These are phyloP conservation scores for Poeciliopsis retropinna DNA, from an alignment of 2,113 vertebrate genomes.

Conservation along the genomic window DNA sequence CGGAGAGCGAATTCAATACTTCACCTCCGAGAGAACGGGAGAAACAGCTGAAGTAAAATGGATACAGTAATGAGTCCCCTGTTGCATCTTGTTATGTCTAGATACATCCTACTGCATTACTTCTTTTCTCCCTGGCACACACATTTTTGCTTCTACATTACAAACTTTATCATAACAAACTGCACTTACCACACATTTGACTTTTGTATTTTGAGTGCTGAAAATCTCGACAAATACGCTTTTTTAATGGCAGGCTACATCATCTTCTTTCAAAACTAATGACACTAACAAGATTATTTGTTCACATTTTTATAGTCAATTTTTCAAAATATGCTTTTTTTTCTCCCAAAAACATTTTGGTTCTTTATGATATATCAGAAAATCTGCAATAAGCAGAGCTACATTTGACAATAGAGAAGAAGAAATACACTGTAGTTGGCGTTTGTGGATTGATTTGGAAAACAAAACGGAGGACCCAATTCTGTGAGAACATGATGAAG, in stretches of 20 bases:
- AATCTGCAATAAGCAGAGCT: neutral
- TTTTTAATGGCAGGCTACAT: neutral
- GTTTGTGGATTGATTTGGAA: constrained; percentile 60
- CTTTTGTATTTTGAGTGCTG: neutral
- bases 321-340: constrained; percentile 58
- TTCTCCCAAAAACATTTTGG: constrained; percentile 64
- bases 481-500: constrained; percentile 57
- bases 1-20: constrained; percentile 64
- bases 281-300: neutral
- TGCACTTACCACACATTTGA: neutral
- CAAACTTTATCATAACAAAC: neutral
- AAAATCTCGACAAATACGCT: neutral
- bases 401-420: constrained; percentile 5
- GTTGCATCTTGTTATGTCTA: constrained; percentile 54
- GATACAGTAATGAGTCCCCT: constrained; percentile 59
- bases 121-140: constrained; percentile 1
- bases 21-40: constrained; percentile 57
- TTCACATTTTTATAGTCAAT: neutral
- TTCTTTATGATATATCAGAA: neutral
- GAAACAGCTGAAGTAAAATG: constrained; percentile 57
- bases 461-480: constrained; percentile 37
- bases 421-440: constrained; percentile 44
- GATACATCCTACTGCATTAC: constrained; percentile 6
- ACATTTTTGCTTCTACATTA: neutral
- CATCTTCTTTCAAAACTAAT: neutral